Base-by-base conservation (phyloP, 2,797 vertebrate species). In the Silurus lanzhouensis region DNA sequence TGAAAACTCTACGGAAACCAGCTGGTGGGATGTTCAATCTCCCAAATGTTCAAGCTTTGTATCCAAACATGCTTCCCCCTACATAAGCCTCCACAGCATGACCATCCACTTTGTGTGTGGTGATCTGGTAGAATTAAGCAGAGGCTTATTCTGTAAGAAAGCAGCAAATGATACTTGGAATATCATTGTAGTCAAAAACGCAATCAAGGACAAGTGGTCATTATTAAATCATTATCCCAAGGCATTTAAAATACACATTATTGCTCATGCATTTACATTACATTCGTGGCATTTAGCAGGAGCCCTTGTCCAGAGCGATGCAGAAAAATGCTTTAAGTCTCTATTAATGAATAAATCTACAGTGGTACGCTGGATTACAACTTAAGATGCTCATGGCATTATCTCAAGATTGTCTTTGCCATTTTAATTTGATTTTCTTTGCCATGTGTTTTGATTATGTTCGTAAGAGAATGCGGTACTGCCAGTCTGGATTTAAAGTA, bases 11-110 rank as follows among this genome's bases (percentile, higher is more conserved):
- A 87, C 79, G 68, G 87, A 90, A 88, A 88, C 86, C 90, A 90
- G 89, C 89, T 92, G 90, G 90, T 85, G 85, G 83, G 79, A 85
- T 82, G 72, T 85, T 86, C 82, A 77, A 89, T 88, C 87, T 88
- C 79, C 85, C 86, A 90, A 91, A 91, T 89, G 89, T 90, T 91
- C 89, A 91, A 88, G 90, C 88, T 88, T 88, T 86, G 88, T 89
- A 90, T 91, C 86, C 85, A 90, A 92, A 89, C 87, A 89, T 61
- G 87, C 84, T 89, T 61, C 27, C 74, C 71, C 86, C 81, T 46
- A 61, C 60, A 66, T 44, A 60, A 58, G 60, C 68, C 76, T 82
- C 77, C 84, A 14, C 64, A 89, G 85, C 83, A 81, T 87, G 82
- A 84, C 81, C 88, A 83, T 77, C 80, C 76, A 87, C 85, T 88